Conservation (phyloP, 2,888 invertebrate genomes). For the Syrista parreyssii region DNA sequence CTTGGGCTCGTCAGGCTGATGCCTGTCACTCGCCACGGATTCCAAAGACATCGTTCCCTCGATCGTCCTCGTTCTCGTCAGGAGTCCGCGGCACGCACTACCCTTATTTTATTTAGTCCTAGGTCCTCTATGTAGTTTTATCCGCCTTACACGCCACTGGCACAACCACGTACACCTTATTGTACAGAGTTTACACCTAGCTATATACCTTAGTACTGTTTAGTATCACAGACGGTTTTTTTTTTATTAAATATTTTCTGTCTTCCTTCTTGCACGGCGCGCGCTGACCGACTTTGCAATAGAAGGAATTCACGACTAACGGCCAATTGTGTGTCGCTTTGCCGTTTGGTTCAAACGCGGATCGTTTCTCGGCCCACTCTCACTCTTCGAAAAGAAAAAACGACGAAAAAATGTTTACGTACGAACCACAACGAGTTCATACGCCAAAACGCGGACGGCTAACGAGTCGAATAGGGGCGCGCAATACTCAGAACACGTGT, state of each 20-base stretch:
- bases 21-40: conserved; percentile 58
- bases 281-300: conserved; percentile 10
- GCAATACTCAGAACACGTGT: conserved; percentile 45
- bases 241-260: conserved; percentile 32
- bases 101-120: conserved; percentile 20
- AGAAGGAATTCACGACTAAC: conserved; percentile 1
- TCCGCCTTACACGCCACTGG: conserved; percentile 13
- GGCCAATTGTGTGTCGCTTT: conserved; percentile 12
- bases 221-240: conserved; percentile 60
- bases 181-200: conserved; percentile 45
- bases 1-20: conserved; percentile 46
- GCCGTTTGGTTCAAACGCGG: conserved; percentile 15
- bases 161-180: conserved; percentile 38
- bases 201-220: conserved; percentile 56
- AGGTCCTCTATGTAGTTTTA: not conserved
- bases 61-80: conserved; percentile 19
- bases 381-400: conserved; percentile 33
- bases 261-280: conserved; percentile 23
- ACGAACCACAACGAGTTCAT: conserved; percentile 27
- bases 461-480: conserved; percentile 27
- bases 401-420: conserved; percentile 45
- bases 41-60: conserved; percentile 53
- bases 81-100: conserved; percentile 34
- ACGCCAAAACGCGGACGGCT: conserved; percentile 27
- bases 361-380: conserved; percentile 21